Base-by-base conservation (phyloP, 1,140 invertebrate species). In the Arctopsyche grandis region DNA sequence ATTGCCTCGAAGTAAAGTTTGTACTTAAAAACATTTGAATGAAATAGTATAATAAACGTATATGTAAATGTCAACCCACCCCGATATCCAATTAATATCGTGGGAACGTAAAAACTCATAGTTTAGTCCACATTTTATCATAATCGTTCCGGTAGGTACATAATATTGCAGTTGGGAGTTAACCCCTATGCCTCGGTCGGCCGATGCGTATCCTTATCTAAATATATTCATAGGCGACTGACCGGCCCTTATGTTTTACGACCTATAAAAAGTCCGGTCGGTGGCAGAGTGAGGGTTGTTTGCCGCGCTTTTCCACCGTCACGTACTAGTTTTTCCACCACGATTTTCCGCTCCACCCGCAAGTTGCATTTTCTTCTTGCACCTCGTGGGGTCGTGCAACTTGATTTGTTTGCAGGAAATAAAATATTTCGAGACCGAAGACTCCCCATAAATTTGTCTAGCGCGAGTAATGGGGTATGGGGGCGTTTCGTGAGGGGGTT, bases 391-490 rank as follows among this genome's bases (percentile, higher is more conserved):
- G 19, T 66, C 24, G 9, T 5, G 21, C n/a, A 19, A 66, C 63
- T 66, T 66, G 63, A 66, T 66, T 66, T 66, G 63, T 66, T 66
- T 66, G 63, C 63, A 66, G 63, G 63, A 24, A 66, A 66, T 66
- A 66, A 66, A 66, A 66, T 66, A 66, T 66, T 66, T 66, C 24
- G 9, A 38, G 9, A 26, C 10, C 19, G 10, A 12, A 26, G 9
- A 66, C 63, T 29, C 63, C 63, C 63, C 22, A 66, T 66, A 66
- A 66, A 66, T 66, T 66, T 66, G 63, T 66, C 63, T 66, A 22
- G 22, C 16, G 12, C 12, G 16, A 52, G 63, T 21, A 60, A 60
- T 24, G 58, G n/a, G 63, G 14, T 14, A 66, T 22, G 21, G 63
- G 21, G 63, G 63, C 21, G 4, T 0, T 5, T 21, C n/a, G 58